Evolutionary conservation across 2,797 vertebrate genomes (phyloP), one percentile per base, ranked within the genome.

Genomic region (Neoniphon sammara): DNA sequence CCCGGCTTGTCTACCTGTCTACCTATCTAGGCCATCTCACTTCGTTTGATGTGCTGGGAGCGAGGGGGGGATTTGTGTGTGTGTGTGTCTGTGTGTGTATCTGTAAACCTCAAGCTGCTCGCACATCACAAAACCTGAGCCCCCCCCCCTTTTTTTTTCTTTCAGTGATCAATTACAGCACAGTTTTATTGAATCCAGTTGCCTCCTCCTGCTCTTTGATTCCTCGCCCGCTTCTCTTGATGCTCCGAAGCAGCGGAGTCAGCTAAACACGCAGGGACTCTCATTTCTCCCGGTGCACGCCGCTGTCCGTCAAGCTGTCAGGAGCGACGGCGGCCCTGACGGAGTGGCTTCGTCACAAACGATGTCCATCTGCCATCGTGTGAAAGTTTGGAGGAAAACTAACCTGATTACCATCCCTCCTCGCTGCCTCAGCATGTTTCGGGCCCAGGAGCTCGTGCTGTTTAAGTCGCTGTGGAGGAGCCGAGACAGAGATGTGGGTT

Each of bases 331-430:
- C 78, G 69, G 78, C 87, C 81, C 84, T 86, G 89, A 89, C 84
- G 83, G 83, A 75, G 78, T 86, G 87, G 87, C 89, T 84, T 39
- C 69, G 86, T 90, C 86, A 75, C 81, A 90, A 89, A 87, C 85
- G 81, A 92, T 82, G 70, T 70, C 82, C 78, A 67, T 80, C 81
- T 81, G 75, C 76, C 79, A n/a, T 84, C 60, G 70, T 64, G 73
- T 83, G 69, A 82, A 85, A 74, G 76, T 85, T 88, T 82, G 72
- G 75, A 70, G 52, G n/a, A 65, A 88, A 86, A 86, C 78, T 82
- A 84, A 89, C 85, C 87, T 86, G 84, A 91, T 92, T 88, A 88
- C 70, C 86, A 84, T 86, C 70, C 74, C 69, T 81, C 62, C 67
- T 73, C 39, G 78, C 85, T 83, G 83, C 75, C 66, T 91, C 90